Evolutionary conservation across 1,140 invertebrate genomes (phyloP).

Genomic region (Hypothenemus hampei): DNA sequence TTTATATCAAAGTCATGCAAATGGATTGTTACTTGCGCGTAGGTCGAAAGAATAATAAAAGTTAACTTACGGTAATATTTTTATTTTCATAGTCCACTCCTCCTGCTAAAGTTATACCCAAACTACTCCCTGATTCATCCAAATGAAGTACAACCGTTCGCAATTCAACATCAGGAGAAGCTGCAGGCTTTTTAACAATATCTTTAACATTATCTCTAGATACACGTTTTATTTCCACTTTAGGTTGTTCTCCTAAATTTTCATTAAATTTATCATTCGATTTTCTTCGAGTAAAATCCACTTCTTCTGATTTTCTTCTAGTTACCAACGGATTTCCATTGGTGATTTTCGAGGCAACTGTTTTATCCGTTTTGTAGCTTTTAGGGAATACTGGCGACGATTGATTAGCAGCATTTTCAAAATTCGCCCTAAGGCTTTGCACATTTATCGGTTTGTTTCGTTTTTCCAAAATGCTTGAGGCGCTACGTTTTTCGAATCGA

Average conservation of each 20-base stretch:
- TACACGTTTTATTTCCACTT: slow-evolving; percentile 9
- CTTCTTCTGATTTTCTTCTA: slow-evolving; percentile 12
- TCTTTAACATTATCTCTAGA: slow-evolving; percentile 1
- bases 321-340: slow-evolving; percentile 1
- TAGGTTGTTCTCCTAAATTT: slow-evolving; percentile 8
- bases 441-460: slow-evolving; percentile 45
- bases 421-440: slow-evolving; percentile 57
- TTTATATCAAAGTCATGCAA: background rate
- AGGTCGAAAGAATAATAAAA: background rate
- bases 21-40: background rate
- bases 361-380: slow-evolving; percentile 20
- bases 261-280: slow-evolving; percentile 17
- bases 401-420: slow-evolving; percentile 49
- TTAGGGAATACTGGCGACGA: slow-evolving; percentile 43
- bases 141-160: slow-evolving; percentile 47
- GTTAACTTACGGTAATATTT: slow-evolving; percentile 74
- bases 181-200: background rate
- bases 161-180: background rate
- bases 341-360: slow-evolving; percentile 11
- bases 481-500: slow-evolving; percentile 4
- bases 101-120: slow-evolving; percentile 82
- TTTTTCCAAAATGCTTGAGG: slow-evolving; percentile 14
- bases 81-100: slow-evolving; percentile 85
- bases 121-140: slow-evolving; percentile 57
- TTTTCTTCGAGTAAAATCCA: slow-evolving; percentile 14